These are phyloP conservation scores for Acanthornis magna DNA, from an alignment of 2,797 vertebrate genomes.

Conservation along the genomic window DNA sequence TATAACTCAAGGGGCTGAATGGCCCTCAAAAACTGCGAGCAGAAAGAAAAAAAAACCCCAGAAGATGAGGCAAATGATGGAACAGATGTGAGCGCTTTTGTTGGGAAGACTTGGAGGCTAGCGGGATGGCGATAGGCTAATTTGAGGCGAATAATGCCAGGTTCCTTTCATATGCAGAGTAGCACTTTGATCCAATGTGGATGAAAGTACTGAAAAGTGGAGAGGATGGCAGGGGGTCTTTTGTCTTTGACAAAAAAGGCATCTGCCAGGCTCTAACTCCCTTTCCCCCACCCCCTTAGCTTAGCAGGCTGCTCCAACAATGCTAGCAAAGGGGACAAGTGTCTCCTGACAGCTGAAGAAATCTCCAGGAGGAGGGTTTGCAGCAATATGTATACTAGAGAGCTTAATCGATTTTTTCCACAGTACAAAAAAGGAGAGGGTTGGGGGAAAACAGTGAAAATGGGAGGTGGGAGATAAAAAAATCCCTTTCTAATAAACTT, in stretches of 20 bases:
- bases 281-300: slow-evolving; percentile 36
- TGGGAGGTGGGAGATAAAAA: neutral
- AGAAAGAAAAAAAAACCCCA: neutral
- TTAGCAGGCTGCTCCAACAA: slow-evolving; percentile 70
- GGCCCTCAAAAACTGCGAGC: slow-evolving; percentile 69
- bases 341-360: slow-evolving; percentile 78
- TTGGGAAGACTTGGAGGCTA: slow-evolving; percentile 74
- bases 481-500: slow-evolving; percentile 59
- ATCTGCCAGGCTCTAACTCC: slow-evolving; percentile 76
- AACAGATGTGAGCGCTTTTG: slow-evolving; percentile 85
- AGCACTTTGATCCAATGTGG: slow-evolving; percentile 82
- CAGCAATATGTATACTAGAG: slow-evolving; percentile 43
- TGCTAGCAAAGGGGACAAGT: slow-evolving; percentile 73
- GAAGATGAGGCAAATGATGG: slow-evolving; percentile 79
- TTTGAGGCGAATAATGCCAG: slow-evolving; percentile 77
- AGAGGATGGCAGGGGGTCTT: slow-evolving; percentile 77
- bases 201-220: slow-evolving; percentile 78
- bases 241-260: slow-evolving; percentile 86
- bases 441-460: neutral
- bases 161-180: slow-evolving; percentile 87
- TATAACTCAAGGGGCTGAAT: slow-evolving; percentile 82
- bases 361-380: slow-evolving; percentile 68
- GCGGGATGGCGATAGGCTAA: slow-evolving; percentile 80
- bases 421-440: slow-evolving; percentile 18
- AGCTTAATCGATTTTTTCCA: slow-evolving; percentile 71